Evolutionary conservation across 2,888 invertebrate species (phyloP), one percentile per base, ranked within the genome.

Genomic region (Ceraclea dissimilis): DNA sequence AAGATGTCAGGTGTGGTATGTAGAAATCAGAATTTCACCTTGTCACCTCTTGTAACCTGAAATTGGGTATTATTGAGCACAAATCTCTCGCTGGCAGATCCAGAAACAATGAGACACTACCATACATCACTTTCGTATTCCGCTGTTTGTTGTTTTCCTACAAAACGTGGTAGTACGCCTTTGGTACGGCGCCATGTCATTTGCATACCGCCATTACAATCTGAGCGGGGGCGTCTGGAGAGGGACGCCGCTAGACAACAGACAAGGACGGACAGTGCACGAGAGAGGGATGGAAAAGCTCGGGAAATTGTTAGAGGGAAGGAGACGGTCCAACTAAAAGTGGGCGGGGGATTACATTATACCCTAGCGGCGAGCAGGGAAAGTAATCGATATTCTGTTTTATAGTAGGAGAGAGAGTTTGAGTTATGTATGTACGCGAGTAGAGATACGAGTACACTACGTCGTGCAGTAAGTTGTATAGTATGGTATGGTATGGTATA

Each of bases 271-370:
- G 62, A 65, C 49, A 31, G 33, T 44, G 46, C n/a, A 18, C 46
- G 65, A 66, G 70, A 64, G 68, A 65, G 69, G 68, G 68, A 63
- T 68, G 69, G 69, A 43, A 54, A 31, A 63, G 64, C 66, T 62
- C 65, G 64, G 54, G 22, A 64, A 65, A 63, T 64, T 63, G 63
- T 53, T 59, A 69, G 71, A 69, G 69, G 67, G 67, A 66, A 66
- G 64, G 66, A 66, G 67, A 68, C 64, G 62, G 64, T 66, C 67
- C 66, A 69, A 63, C 69, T 61, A 62, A 46, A 66, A 74, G 76
- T 78, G 77, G 78, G 78, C 78, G 78, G 78, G 73, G 78, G 78
- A 76, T 78, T 78, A 78, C 75, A 77, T 77, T 78, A 78, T 75
- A 56, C 54, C 57, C 57, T 58, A 57, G 60, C 57, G 54, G 61